Percentiles rank a stretch among this genome's conserved stretches.
Evolutionary conservation across 2,888 invertebrate species (phyloP).

Genomic region (Lathronympha strigana): DNA sequence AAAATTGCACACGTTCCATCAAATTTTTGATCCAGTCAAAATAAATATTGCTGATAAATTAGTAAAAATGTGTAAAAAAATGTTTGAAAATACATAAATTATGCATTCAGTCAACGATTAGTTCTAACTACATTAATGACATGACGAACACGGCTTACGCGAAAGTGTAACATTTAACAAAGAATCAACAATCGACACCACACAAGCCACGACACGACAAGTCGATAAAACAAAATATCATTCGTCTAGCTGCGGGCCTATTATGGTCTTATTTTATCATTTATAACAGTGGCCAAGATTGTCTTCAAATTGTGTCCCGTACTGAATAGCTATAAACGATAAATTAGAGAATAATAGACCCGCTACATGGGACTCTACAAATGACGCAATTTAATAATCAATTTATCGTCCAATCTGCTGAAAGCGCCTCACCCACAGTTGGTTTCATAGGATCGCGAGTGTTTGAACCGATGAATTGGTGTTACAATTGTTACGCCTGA

Average conservation of each 20-base stretch:
- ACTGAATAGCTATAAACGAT: neutral
- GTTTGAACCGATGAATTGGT: neutral
- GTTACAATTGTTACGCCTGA: neutral
- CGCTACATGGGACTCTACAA: neutral
- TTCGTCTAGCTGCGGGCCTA: no score
- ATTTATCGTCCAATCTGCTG: neutral
- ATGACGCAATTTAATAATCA: neutral
- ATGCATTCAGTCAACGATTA: conserved; percentile 74
- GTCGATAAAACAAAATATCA: neutral
- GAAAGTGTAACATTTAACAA: conserved; percentile 47
- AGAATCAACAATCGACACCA: conserved; percentile 46
- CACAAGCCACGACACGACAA: conserved; percentile 44
- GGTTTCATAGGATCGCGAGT: neutral
- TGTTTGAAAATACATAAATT: conserved; percentile 69
- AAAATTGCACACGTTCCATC: conserved; percentile 76
- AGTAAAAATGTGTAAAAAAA: conserved; percentile 64
- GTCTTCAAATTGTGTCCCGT: neutral
- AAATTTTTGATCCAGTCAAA: conserved; percentile 82
- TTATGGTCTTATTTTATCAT: neutral
- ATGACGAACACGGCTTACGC: conserved; percentile 45
- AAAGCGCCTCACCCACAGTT: no score
- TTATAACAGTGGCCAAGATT: neutral
- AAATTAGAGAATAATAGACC: neutral
- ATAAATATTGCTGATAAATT: conserved; percentile 57
- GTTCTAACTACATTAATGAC: conserved; percentile 37